A percentile compares a stretch with the other conserved stretches of the same genome.
These are phyloP conservation scores for Eupithecia tripunctaria DNA, from an alignment of 2,888 invertebrate species.

Conservation along the genomic window DNA sequence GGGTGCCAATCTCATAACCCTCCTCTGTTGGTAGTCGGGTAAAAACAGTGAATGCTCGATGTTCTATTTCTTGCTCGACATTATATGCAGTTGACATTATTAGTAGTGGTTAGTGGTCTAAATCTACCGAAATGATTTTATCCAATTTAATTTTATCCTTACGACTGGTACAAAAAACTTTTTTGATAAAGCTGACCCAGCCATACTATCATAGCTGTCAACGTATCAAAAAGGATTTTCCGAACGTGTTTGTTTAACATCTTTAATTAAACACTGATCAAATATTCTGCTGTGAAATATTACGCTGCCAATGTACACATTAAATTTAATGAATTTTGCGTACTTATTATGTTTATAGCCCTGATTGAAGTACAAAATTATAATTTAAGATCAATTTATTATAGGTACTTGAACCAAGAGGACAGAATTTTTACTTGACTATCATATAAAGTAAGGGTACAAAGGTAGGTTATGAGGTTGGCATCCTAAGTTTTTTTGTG, in stretches of 20 bases:
- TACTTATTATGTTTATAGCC: background rate
- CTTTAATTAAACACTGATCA: background rate
- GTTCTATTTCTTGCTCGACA: no score
- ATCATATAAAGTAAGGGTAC: no score
- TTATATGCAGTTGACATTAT: no score
- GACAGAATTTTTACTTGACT: background rate
- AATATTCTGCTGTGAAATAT: background rate
- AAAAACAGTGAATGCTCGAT: no score
- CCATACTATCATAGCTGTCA: background rate
- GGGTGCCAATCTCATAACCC: no score
- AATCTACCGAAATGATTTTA: no score
- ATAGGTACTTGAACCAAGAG: background rate
- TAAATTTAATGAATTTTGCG: background rate
- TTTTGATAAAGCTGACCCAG: background rate
- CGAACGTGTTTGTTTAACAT: background rate
- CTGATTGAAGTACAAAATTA: background rate
- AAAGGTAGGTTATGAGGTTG: no score
- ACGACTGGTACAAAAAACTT: background rate
- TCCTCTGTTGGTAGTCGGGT: no score
- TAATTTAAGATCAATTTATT: background rate
- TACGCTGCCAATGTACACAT: background rate
- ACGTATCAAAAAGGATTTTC: background rate
- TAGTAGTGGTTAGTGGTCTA: no score
- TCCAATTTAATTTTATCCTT: background rate
- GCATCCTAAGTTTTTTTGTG: no score